Percentiles rank a stretch among this genome's conserved stretches.
Conservation (phyloP, 2,113 vertebrate genomes). For the Crypturellus undulatus region DNA sequence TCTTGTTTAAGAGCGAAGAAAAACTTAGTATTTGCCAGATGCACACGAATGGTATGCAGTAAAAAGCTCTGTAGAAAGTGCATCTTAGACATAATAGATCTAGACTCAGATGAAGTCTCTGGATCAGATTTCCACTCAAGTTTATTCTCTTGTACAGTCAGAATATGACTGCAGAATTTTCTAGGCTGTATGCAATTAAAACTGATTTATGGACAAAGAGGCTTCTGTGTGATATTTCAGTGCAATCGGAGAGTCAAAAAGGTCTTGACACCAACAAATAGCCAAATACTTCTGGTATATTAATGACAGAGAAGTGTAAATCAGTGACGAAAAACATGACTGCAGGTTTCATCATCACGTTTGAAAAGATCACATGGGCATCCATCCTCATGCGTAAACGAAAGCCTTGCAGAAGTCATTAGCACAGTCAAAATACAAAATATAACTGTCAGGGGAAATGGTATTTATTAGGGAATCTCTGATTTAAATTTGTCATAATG, state of each 20-base stretch:
- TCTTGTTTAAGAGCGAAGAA: background rate
- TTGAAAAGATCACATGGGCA: background rate
- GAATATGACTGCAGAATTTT: conserved; percentile 23
- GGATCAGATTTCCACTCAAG: background rate
- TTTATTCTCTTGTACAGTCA: background rate
- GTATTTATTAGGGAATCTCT: background rate
- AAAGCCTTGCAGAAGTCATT: background rate
- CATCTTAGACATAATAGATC: background rate
- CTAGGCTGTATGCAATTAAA: conserved; percentile 41
- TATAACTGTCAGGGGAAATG: background rate
- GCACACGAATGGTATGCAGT: background rate
- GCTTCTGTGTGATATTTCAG: conserved; percentile 37
- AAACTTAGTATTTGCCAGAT: background rate
- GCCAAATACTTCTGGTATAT: conserved; percentile 23
- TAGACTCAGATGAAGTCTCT: background rate
- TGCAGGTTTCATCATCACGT: background rate
- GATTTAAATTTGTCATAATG: background rate
- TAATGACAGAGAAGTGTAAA: conserved; percentile 42
- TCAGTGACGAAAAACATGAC: background rate
- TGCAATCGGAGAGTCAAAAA: conserved; percentile 61
- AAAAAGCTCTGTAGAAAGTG: background rate
- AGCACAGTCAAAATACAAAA: background rate
- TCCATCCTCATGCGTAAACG: background rate
- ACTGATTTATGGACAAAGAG: conserved; percentile 55
- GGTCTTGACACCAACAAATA: conserved; percentile 59